Evolutionary conservation across 2,797 vertebrate species (phyloP), one percentile per base, ranked within the genome.

Genomic region (Orientallactaga sibirica): DNA sequence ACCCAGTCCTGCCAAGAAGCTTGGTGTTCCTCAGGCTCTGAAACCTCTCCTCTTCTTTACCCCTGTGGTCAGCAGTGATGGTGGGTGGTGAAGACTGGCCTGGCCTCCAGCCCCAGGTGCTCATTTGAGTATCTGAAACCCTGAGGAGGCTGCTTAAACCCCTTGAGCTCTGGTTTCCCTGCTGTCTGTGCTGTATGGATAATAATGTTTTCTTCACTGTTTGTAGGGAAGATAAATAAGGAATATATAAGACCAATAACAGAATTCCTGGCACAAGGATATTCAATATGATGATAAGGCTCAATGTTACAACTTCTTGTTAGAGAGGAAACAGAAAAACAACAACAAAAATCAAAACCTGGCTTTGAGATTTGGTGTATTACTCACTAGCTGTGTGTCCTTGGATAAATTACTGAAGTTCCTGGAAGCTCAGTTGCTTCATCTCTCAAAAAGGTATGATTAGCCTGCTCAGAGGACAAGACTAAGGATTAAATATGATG

Each of bases 361-460:
- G 29, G 62, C 27, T 79, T 88, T 77, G 29, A 52, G 70, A 70
- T 86, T 93, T 88, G 37, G 1, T 25, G 6, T 81, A 3, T 90
- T 9, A 58, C 48, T 74, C 43, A 78, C 29, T 76, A 77, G 55
- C n/a, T 83, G 8, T 93, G 68, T 84, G 85, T 61, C 14, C 43
- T 66, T 71, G 55, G 27, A 48, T 43, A 74, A 89, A 48, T 91
- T 29, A 67, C 20, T 62, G 27, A 86, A 66, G 29, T 6, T 90
- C 55, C 93, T 62, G 73, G 55, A 93, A 75, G 58, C n/a, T 96
- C 24, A 3, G 71, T 92, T 75, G 92, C 78, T 20, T 93, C 27
- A 5, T 83, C 83, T 83, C 70, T 87, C 33, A 37, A 37, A 48
- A 90, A 78, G 7, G 19, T 5, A 0, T 33, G 71, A 84, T 79